Evolutionary conservation across 2,797 vertebrate species (phyloP), one percentile per base, ranked within the genome.

Genomic region (Euthynnus affinis): DNA sequence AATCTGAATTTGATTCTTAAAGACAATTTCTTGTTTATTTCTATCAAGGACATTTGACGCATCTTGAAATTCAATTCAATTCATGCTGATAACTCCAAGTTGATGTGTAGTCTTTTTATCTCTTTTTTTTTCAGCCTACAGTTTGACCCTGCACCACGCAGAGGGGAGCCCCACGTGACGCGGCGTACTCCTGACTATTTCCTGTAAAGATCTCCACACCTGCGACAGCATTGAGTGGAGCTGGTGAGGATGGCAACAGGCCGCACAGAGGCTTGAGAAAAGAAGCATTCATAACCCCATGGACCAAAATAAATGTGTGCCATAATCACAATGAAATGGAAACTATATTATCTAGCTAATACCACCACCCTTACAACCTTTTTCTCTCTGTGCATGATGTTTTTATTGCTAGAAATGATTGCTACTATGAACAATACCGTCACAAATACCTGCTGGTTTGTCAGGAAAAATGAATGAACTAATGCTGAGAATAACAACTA

Each of bases 111-210:
- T 46, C 18, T 6, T 78, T 14, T 14, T 9, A n/a, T 57, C 71
- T 51, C 9, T 64, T 51, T 83, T 1, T 83, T 1, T 46, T 79
- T 75, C 83, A 99, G 98, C 94, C 95, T 99, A 95, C 98, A 99
- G 96, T 99, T 99, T 40, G 98, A 99, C 82, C 98, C 98, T 8
- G 98, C 98, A 1, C 98, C 98, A 1, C 97, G 98, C 67, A 95
- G 98, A 96, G 98, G 97, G 62, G 98, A 99, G 70, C 98, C 98
- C 75, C 98, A 99, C 7, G 98, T 99, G 64, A 99, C 98, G 34
- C 97, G 98, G 72, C 97, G 97, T 71, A 99, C 98, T 59, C 98
- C 98, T 65, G 98, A 99, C 93, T 99, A 99, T 93, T 99, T 99
- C 95, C 96, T 99, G 95, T 99, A 96, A 96, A 93, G 83, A 49